Percentiles rank a stretch among this genome's conserved stretches.
These are phyloP conservation scores for mouse (Mus musculus) DNA, from an alignment of 2,113 vertebrate genomes.

Conservation along the genomic window DNA sequence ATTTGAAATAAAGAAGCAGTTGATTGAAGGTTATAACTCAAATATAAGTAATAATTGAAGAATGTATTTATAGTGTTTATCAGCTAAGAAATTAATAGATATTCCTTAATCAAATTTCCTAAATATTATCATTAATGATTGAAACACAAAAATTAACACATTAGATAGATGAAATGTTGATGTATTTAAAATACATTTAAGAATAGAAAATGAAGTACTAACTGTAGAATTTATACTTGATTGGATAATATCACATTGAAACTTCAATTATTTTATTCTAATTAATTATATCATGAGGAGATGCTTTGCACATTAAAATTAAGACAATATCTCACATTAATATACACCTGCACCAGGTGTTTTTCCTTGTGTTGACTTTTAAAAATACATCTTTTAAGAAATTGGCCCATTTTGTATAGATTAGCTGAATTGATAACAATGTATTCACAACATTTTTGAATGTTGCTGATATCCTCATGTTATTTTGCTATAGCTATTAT, in stretches of 20 bases:
- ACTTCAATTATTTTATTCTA: neutral
- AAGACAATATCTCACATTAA: neutral
- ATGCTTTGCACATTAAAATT: neutral
- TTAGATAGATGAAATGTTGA: neutral
- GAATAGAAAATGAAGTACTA: neutral
- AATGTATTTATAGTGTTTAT: neutral
- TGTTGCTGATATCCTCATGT: neutral
- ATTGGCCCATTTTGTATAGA: neutral
- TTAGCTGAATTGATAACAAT: neutral
- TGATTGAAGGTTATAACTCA: neutral
- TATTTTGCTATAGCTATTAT: neutral
- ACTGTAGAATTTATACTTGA: neutral
- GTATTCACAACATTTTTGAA: neutral
- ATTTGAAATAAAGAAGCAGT: neutral
- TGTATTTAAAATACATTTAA: neutral
- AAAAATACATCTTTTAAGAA: neutral
- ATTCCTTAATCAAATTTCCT: neutral
- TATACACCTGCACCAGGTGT: neutral
- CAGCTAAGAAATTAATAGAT: neutral
- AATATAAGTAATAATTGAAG: neutral
- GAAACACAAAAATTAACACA: neutral
- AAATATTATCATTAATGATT: neutral
- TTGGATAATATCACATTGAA: neutral
- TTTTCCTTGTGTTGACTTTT: neutral
- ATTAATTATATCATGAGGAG: neutral